phyloP scores from a whole-genome alignment of 2,113 vertebrate species.

The Leuciscus idus region DNA sequence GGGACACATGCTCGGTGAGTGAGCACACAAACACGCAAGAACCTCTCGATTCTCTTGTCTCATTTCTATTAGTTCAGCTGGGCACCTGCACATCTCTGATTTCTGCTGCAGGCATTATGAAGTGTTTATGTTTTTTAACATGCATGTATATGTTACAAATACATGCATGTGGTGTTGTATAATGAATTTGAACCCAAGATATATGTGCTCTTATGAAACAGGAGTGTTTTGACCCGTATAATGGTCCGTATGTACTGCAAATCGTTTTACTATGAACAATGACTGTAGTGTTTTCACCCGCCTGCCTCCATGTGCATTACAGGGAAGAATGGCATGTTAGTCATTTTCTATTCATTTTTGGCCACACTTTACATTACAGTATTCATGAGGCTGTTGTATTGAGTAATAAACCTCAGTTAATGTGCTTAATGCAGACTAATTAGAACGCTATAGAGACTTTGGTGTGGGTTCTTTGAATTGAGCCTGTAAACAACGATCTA shows the following conservation, averaged over 20 bases:
- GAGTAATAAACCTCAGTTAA: not conserved
- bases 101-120: not conserved
- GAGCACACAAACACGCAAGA: not conserved
- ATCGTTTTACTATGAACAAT: not conserved
- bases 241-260: not conserved
- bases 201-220: not conserved
- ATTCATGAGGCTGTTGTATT: not conserved
- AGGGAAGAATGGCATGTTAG: not conserved
- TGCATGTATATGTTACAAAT: not conserved
- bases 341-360: not conserved
- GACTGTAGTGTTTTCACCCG: not conserved
- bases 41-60: not conserved
- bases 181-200: not conserved
- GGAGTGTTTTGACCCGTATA: not conserved
- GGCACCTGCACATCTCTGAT: not conserved
- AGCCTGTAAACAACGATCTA: not conserved
- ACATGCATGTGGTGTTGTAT: not conserved
- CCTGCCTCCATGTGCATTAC: not conserved
- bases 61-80: not conserved
- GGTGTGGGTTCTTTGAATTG: not conserved
- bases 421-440: not conserved
- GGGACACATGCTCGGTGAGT: conserved; percentile 67
- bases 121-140: not conserved
- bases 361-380: not conserved
- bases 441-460: not conserved